phyloP scores from a whole-genome alignment of 2,888 invertebrate genomes.

The Ecliptopera silaceata region DNA sequence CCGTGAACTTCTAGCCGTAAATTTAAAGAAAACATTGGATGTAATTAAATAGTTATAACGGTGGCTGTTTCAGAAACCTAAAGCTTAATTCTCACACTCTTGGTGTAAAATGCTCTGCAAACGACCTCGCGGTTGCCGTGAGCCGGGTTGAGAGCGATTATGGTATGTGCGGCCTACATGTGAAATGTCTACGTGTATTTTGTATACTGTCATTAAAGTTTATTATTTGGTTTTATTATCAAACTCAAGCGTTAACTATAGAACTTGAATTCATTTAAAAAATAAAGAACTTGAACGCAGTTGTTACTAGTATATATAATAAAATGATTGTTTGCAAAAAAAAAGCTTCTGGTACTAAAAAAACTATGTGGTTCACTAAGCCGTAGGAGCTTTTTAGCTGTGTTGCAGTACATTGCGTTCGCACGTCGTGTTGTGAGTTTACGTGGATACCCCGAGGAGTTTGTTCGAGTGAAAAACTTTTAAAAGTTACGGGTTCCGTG shows the following conservation, averaged over 20 bases:
- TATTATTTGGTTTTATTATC: background rate
- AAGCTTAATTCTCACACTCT: slow-evolving; percentile 9
- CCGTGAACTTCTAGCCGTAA: too few species aligned
- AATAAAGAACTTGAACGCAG: too few species aligned
- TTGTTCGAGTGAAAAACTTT: slow-evolving; percentile 36
- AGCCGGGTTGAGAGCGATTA: slow-evolving; percentile 15
- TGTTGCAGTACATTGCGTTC: background rate
- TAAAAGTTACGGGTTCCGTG: slow-evolving; percentile 30
- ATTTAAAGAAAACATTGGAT: too few species aligned
- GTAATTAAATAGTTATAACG: background rate
- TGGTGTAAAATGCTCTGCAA: slow-evolving; percentile 15
- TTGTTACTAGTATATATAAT: too few species aligned
- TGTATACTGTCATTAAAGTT: slow-evolving; percentile 1
- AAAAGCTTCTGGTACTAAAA: too few species aligned
- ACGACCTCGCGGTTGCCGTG: slow-evolving; percentile 14
- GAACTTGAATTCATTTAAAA: too few species aligned
- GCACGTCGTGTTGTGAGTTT: slow-evolving; percentile 30
- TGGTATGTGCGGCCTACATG: slow-evolving; percentile 1
- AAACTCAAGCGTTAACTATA: too few species aligned
- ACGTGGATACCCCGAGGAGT: slow-evolving; percentile 31
- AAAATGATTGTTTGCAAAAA: too few species aligned
- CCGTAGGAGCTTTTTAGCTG: background rate
- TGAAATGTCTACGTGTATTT: slow-evolving; percentile 4
- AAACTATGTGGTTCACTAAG: background rate
- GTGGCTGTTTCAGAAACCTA: background rate